A percentile compares a stretch with the other conserved stretches of the same genome.
These are phyloP conservation scores for Plumapathes pennacea DNA, from an alignment of 92 coral and sea anemone species.

Conservation along the genomic window DNA sequence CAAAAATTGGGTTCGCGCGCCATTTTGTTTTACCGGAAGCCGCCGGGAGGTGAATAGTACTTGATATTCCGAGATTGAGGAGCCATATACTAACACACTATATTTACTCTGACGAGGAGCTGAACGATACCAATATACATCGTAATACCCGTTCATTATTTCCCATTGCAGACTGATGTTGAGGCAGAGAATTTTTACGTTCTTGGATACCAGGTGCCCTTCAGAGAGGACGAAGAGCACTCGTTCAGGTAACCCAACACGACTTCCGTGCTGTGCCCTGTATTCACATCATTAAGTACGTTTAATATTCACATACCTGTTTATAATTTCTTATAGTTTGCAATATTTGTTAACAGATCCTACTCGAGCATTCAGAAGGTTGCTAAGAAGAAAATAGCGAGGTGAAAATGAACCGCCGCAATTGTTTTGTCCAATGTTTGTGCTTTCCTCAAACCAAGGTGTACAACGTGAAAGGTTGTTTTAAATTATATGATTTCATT, in stretches of 20 bases:
- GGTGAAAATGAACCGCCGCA: slow-evolving; percentile 58
- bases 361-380: slow-evolving; percentile 57
- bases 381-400: slow-evolving; percentile 31
- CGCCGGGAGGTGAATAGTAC: no score
- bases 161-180: slow-evolving; percentile 30
- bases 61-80: no score
- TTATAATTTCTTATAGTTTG: neutral
- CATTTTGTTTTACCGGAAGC: no score
- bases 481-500: neutral
- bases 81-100: no score
- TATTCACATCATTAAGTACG: neutral
- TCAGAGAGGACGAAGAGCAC: slow-evolving; percentile 66
- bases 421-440: no score
- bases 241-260: slow-evolving; percentile 62
- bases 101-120: no score
- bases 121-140: no score
- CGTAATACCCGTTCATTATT: no score
- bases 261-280: neutral
- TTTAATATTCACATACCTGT: neutral
- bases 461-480: no score
- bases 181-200: slow-evolving; percentile 48
- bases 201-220: slow-evolving; percentile 65
- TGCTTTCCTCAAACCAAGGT: no score
- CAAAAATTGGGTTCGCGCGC: no score
- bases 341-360: slow-evolving; percentile 32